Evolutionary conservation across 2,888 invertebrate species (phyloP).

Genomic region (Monopis laevigella): DNA sequence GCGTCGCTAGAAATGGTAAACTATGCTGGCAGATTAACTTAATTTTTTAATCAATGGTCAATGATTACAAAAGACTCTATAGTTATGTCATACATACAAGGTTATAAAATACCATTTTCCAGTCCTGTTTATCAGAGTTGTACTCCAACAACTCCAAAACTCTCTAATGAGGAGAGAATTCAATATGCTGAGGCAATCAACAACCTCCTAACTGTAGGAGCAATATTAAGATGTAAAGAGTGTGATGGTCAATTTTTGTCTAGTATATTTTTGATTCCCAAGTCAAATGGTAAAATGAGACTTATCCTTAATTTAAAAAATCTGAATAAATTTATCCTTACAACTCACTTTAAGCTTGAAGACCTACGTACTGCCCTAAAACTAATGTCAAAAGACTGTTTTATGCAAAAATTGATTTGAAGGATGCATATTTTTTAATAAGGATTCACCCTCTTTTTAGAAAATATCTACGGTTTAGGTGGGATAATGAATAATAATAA

Average conservation of each 20-base stretch:
- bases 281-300: conserved; percentile 12
- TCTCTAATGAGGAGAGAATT: conserved; percentile 1
- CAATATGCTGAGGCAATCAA: conserved; percentile 12
- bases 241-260: conserved; percentile 14
- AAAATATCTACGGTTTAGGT: conserved; percentile 15
- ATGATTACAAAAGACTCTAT: conserved; percentile 16
- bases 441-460: conserved; percentile 1
- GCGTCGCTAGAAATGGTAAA: conserved; percentile 14
- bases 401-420: conserved; percentile 11
- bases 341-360: conserved; percentile 13
- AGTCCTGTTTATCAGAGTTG: neutral
- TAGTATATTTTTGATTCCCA: conserved; percentile 13
- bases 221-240: conserved; percentile 8
- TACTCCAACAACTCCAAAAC: neutral
- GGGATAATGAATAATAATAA: too few relatives aligned
- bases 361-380: conserved; percentile 13
- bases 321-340: conserved; percentile 12
- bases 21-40: conserved; percentile 16
- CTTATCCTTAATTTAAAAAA: conserved; percentile 15
- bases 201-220: conserved; percentile 5
- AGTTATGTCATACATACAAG: conserved; percentile 17
- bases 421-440: conserved; percentile 14
- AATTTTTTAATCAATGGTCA: conserved; percentile 17
- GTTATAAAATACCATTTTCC: conserved; percentile 10
- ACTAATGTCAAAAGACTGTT: conserved; percentile 10